Conservation (phyloP, 2,113 vertebrate genomes). For the Bambusicola thoracicus region DNA sequence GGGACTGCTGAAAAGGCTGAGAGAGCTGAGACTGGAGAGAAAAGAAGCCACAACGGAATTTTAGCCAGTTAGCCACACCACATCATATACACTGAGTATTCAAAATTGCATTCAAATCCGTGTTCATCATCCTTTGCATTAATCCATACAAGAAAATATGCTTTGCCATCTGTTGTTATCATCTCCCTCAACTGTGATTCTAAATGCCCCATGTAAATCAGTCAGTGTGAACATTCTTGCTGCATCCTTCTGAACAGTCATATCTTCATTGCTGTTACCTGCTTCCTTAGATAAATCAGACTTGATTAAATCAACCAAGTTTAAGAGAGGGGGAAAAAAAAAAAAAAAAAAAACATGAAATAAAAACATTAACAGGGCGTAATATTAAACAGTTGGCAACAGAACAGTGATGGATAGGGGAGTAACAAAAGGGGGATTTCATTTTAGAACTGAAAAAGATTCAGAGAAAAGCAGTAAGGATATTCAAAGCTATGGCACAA, state of each 20-base stretch:
- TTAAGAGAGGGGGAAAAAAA: neutral
- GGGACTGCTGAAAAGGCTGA: neutral
- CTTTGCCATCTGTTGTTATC: neutral
- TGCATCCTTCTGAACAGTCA: neutral
- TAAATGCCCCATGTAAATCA: neutral
- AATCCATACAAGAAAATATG: neutral
- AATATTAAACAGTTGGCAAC: neutral
- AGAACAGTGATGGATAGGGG: neutral
- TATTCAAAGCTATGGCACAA: neutral
- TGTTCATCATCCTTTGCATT: neutral
- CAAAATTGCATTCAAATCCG: neutral
- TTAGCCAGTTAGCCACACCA: neutral
- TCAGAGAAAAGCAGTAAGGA: neutral
- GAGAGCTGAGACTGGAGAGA: neutral
- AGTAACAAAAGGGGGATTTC: neutral
- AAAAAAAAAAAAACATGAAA: neutral
- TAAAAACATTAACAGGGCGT: neutral
- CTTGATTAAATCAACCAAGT: neutral
- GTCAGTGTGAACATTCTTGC: neutral
- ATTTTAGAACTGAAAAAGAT: neutral
- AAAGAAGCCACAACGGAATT: neutral
- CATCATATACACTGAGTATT: neutral
- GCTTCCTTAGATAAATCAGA: neutral
- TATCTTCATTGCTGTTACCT: neutral
- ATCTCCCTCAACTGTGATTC: neutral